A percentile compares a stretch with the other conserved stretches of the same genome.
These are phyloP conservation scores for Nomia melanderi DNA, from an alignment of 1,140 invertebrate genomes.

Conservation along the genomic window DNA sequence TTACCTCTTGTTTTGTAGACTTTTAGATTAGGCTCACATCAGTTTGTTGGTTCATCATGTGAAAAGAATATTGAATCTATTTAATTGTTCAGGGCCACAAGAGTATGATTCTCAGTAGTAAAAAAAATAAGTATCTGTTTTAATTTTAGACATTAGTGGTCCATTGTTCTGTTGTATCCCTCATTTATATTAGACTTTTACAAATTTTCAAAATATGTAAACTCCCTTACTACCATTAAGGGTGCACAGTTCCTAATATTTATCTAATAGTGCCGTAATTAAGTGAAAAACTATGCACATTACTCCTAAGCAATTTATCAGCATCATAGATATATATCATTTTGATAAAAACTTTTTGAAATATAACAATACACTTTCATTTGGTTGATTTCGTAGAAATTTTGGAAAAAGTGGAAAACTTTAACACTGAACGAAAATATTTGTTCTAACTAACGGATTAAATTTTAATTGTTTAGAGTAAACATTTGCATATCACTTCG, in stretches of 20 bases:
- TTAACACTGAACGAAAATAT: background rate
- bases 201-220: constrained; percentile 32
- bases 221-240: constrained; percentile 47
- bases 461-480: background rate
- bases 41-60: constrained; percentile 39
- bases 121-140: constrained; percentile 74
- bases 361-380: constrained; percentile 60
- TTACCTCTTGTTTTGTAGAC: constrained; percentile 4
- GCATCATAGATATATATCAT: constrained; percentile 29
- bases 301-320: constrained; percentile 38
- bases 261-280: constrained; percentile 56
- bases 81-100: constrained; percentile 55
- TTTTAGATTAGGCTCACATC: constrained; percentile 58
- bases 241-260: constrained; percentile 57
- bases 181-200: constrained; percentile 52
- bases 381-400: constrained; percentile 37
- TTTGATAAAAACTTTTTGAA: constrained; percentile 54
- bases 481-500: background rate
- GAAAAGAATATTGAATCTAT: constrained; percentile 55
- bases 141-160: constrained; percentile 70
- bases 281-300: constrained; percentile 52
- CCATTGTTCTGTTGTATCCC: constrained; percentile 69
- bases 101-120: constrained; percentile 65
- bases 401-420: constrained; percentile 14
- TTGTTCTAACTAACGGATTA: background rate